Evolutionary conservation across 2,797 vertebrate species (phyloP), one percentile per base, ranked within the genome.

Genomic region (Staurois parvus): DNA sequence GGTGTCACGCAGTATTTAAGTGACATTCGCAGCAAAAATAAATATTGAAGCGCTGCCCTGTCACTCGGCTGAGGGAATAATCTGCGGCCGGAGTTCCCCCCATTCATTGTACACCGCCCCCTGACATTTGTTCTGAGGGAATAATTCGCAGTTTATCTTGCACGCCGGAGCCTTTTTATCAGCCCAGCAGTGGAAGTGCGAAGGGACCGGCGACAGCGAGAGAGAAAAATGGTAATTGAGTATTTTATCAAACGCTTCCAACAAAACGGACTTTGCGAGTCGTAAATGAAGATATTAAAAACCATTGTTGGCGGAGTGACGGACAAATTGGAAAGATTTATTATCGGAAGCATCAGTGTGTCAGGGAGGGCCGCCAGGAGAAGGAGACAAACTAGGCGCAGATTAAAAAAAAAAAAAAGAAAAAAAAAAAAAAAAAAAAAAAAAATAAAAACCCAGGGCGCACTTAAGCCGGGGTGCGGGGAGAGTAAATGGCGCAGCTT

Each of bases 301-400:
- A 93, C 93, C 91, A 90, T 93, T 93, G 94, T 95, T 95, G 94
- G 91, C 91, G 5, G n/a, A 93, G 21, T 92, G 90, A 94, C 89
- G 94, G 94, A 94, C 93, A 96, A 96, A 95, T 94, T 94, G 93
- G 90, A 93, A 94, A 96, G 94, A 96, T 96, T 95, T 95, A 95
- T 95, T 95, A 94, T 95, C 90, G 9, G 72, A 94, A 93, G 90
- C 93, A 95, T 94, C 93, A 94, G 92, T 93, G 93, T 94, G 92
- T 95, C 92, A 92, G 89, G 91, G 91, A 48, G 45, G 48, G 91
- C 95, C 89, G 90, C 90, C 92, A 37, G 37, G 37, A 93, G 91
- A 91, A 93, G 93, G 91, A 45, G 12, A 19, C 48, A 52, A 52
- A 52, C 48, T 87, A 90, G 77, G 90, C 91, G 85, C 91, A 90